Conservation (phyloP, 2,113 vertebrate species). For the Cairina moschata region DNA sequence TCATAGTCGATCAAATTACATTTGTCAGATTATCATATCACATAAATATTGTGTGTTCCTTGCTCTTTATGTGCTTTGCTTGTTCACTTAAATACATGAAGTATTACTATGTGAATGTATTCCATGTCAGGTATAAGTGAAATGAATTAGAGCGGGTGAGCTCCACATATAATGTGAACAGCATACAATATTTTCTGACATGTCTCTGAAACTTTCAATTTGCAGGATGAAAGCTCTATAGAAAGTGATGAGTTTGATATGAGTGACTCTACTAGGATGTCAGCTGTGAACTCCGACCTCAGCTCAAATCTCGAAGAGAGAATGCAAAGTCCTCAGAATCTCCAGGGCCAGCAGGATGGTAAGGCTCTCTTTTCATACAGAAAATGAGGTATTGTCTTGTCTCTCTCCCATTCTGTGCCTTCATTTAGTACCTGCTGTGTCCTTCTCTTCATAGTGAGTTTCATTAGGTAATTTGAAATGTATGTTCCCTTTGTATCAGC, state of each 20-base stretch:
- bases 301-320: conserved; percentile 88
- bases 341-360: conserved; percentile 85
- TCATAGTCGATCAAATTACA: not conserved
- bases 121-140: not conserved
- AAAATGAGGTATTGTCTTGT: not conserved
- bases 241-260: conserved; percentile 89
- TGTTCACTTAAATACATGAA: not conserved
- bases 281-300: conserved; percentile 86
- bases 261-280: conserved; percentile 88
- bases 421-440: conserved; percentile 19
- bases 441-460: conserved; percentile 3
- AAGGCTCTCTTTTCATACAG: conserved; percentile 46
- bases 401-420: not conserved
- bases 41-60: not conserved
- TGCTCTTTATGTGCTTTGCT: not conserved
- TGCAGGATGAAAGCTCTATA: conserved; percentile 87
- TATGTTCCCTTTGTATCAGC: not conserved
- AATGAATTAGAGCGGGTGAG: not conserved
- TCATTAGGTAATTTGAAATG: not conserved
- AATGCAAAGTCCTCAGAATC: conserved; percentile 86
- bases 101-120: not conserved
- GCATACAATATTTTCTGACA: not conserved
- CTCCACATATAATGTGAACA: not conserved
- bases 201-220: not conserved
- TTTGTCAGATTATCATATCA: not conserved